Evolutionary conservation across 2,888 invertebrate species (phyloP), one percentile per base, ranked within the genome.

Genomic region (Tridacna crocea): DNA sequence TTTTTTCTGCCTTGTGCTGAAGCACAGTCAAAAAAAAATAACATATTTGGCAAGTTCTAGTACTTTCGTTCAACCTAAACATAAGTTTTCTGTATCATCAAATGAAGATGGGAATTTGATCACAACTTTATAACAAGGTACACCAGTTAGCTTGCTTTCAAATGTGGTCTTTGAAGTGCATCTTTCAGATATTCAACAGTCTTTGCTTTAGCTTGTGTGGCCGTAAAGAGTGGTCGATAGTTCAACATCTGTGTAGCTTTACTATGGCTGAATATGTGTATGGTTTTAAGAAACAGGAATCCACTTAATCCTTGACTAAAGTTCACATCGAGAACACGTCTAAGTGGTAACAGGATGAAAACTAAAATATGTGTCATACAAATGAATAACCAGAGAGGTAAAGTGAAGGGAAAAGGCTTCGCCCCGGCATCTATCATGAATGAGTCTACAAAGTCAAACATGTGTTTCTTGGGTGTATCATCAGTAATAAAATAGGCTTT

Each of bases 401-500:
- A 85, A 13, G 78, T 79, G 46, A 89, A 76, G 11, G 93, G 80
- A 73, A 92, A 92, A 8, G 92, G 92, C 26, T 81, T 79, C 15
- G 76, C 58, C 0, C 84, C 84, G 4, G 63, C 51, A 13, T 78
- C 76, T 70, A 26, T 19, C 8, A 81, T 17, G n/a, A 84, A 47
- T 11, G 27, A 19, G 47, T 88, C 85, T 22, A 93, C 72, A 72
- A 93, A 96, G 94, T 85, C 95, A 92, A 95, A 94, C 60, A 95
- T 92, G 90, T 96, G 95, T 87, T 95, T 94, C 72, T 95, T 94
- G 48, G 95, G 95, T 8, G 96, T 96, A 90, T 96, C 96, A 89
- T 96, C 96, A 15, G 96, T 96, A 60, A 96, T 94, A 88, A 96
- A 96, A 58, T 96, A 95, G 0, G 95, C 95, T 61, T 96, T 75